These are phyloP conservation scores for Omphaloscelis lunosa DNA, from an alignment of 2,888 invertebrate species.

Conservation along the genomic window DNA sequence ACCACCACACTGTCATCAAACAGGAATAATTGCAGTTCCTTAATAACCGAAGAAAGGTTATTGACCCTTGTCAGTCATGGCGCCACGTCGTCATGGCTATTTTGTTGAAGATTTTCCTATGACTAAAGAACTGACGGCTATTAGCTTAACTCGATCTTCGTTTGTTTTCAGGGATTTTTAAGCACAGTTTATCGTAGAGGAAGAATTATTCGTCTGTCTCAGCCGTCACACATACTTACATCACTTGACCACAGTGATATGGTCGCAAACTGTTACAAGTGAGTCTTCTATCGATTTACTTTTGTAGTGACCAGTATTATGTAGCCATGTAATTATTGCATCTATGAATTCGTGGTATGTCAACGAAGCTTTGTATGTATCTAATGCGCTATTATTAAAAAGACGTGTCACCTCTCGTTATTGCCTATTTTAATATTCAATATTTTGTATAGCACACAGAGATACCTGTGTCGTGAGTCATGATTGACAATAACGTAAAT, in stretches of 20 bases:
- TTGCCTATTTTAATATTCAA: slow-evolving; percentile 42
- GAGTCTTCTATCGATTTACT: slow-evolving; percentile 1
- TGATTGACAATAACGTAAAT: slow-evolving; percentile 26
- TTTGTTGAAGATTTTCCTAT: not conserved
- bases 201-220: not conserved
- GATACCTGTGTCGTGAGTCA: slow-evolving; percentile 29
- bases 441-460: not conserved
- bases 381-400: slow-evolving; percentile 50
- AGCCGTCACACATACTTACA: not conserved
- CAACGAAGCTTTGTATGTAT: slow-evolving; percentile 33
- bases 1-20: too few species aligned
- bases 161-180: not conserved
- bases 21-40: too few species aligned
- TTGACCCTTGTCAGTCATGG: too few species aligned
- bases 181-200: not conserved
- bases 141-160: not conserved
- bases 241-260: not conserved
- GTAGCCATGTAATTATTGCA: slow-evolving; percentile 37
- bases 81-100: too few species aligned
- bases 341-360: slow-evolving; percentile 29
- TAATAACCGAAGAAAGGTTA: too few species aligned
- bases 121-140: too few species aligned
- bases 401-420: slow-evolving; percentile 46
- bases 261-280: not conserved
- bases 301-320: slow-evolving; percentile 2